A percentile compares a stretch with the other conserved stretches of the same genome.
Conservation (phyloP, 2,888 invertebrate species). For the Cephus pulcher region DNA sequence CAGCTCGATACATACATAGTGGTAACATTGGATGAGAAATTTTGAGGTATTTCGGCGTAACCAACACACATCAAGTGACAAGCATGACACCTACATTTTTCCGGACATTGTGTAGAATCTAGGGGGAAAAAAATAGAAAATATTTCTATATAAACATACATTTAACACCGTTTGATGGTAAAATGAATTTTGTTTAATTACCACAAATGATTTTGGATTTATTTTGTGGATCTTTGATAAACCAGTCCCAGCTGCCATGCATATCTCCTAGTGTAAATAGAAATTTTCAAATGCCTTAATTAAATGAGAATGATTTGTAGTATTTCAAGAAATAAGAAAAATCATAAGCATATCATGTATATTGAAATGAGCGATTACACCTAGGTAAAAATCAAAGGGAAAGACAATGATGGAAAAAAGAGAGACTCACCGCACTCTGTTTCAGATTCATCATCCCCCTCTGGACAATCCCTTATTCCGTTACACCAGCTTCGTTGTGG, state of each 20-base stretch:
- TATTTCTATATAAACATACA: not conserved
- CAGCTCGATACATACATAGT: constrained; percentile 49
- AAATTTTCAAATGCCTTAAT: not conserved
- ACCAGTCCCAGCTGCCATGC: constrained; percentile 51
- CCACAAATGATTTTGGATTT: not conserved
- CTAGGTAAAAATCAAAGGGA: not conserved
- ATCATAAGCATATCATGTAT: not conserved
- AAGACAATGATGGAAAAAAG: not conserved
- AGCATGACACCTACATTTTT: constrained; percentile 39
- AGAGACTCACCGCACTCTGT: constrained; percentile 59
- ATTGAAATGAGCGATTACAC: not conserved
- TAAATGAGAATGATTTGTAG: not conserved
- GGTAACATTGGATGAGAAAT: constrained; percentile 49
- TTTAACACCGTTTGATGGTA: not conserved
- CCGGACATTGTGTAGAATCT: constrained; percentile 44
- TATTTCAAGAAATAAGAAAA: not conserved
- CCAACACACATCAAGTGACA: constrained; percentile 47
- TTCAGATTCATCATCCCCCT: constrained; percentile 62
- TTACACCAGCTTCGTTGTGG: constrained; percentile 71
- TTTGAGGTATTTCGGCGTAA: constrained; percentile 49
- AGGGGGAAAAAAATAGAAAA: constrained; percentile 13
- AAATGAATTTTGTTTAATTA: constrained; percentile 13
- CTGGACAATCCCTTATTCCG: constrained; percentile 66
- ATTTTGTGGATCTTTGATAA: constrained; percentile 24
- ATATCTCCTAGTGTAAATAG: constrained; percentile 46